phyloP scores from a whole-genome alignment of 2,113 vertebrate species.

The Neolamprologus falcicula region DNA sequence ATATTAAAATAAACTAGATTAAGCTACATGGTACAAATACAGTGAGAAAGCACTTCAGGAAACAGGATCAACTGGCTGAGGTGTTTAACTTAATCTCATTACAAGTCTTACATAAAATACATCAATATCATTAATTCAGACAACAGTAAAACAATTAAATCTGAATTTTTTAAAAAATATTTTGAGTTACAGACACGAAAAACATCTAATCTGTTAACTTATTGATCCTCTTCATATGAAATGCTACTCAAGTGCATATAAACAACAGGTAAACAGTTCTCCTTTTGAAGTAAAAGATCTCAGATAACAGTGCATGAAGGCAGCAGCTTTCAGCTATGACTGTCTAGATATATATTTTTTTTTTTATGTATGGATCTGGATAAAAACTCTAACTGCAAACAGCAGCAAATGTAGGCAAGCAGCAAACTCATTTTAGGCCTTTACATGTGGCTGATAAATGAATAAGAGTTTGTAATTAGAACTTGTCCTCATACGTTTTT shows the following conservation, averaged over 20 bases:
- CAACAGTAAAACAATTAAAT: neutral
- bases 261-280: neutral
- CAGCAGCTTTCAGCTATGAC: neutral
- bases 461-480: neutral
- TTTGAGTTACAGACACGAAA: neutral
- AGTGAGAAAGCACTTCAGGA: constrained; percentile 48
- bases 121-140: neutral
- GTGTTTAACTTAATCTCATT: neutral
- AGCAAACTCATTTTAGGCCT: neutral
- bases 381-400: neutral
- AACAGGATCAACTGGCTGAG: constrained; percentile 29
- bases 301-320: neutral
- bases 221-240: constrained; percentile 37
- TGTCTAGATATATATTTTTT: neutral
- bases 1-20: constrained; percentile 14
- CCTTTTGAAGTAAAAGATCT: neutral
- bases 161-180: accelerated
- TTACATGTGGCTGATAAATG: neutral
- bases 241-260: neutral
- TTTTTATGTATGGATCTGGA: neutral
- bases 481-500: neutral
- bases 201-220: neutral
- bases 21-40: constrained; percentile 13
- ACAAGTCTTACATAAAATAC: neutral
- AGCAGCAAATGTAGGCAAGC: neutral